Conservation (phyloP, 2,113 vertebrate species). For the Dasypus novemcinctus region DNA sequence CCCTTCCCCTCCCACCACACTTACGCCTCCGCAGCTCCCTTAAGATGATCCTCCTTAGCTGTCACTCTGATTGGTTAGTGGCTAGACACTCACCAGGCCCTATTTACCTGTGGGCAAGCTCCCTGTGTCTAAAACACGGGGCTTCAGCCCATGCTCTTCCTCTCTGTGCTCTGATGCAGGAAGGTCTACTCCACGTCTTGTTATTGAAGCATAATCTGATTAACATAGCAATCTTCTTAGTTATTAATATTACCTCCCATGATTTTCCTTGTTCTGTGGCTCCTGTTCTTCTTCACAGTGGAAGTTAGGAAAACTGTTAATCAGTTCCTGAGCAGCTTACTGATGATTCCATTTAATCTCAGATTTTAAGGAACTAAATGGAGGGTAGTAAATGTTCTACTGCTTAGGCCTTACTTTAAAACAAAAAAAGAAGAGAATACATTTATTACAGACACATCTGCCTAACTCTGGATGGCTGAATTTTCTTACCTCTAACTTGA, state of each 20-base stretch:
- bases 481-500: not conserved
- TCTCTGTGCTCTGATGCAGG: not conserved
- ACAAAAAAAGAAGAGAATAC: not conserved
- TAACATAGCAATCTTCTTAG: not conserved
- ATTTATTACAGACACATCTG: not conserved
- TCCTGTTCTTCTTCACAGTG: not conserved
- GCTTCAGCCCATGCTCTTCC: not conserved
- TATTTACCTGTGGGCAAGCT: not conserved
- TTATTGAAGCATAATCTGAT: not conserved
- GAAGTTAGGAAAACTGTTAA: not conserved
- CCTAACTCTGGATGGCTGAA: not conserved
- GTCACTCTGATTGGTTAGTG: not conserved
- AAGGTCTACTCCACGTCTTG: not conserved
- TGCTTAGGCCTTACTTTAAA: not conserved
- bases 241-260: not conserved
- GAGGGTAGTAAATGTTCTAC: not conserved
- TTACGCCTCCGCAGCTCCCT: not conserved
- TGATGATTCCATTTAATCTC: not conserved
- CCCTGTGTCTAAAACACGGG: not conserved
- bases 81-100: not conserved
- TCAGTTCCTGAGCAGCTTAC: not conserved
- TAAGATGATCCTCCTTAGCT: not conserved
- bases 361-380: not conserved
- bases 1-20: no score
- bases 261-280: not conserved